Conservation (phyloP, 30 jellyfish, hydroid and myxozoan species). For the Hydra vulgaris region DNA sequence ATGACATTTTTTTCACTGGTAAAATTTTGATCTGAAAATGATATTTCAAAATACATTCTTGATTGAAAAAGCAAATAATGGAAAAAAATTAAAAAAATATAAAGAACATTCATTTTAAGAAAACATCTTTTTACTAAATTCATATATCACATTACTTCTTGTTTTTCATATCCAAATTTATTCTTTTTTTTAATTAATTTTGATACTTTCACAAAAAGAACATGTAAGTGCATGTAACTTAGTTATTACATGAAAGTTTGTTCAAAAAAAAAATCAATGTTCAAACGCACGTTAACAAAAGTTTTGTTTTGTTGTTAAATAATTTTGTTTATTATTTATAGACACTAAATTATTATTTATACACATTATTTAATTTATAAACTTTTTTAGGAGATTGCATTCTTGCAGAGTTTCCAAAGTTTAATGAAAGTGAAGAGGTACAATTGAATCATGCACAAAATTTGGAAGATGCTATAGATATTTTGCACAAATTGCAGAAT, state of each 20-base stretch:
- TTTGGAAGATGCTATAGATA: conserved; percentile 93
- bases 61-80: too few species aligned
- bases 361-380: not conserved
- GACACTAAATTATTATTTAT: not conserved
- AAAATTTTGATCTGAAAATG: too few species aligned
- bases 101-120: too few species aligned
- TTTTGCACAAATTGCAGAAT: conserved; percentile 83
- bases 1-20: too few species aligned
- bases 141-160: too few species aligned
- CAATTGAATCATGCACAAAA: conserved; percentile 67
- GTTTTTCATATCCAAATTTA: too few species aligned
- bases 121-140: too few species aligned
- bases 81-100: too few species aligned
- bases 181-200: too few species aligned
- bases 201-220: not conserved
- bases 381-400: conserved; percentile 42
- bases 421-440: conserved; percentile 48
- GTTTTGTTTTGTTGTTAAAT: not conserved
- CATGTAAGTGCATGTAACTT: not conserved
- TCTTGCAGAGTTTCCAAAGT: conserved; percentile 52
- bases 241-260: not conserved
- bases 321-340: not conserved
- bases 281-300: not conserved
- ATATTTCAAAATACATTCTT: too few species aligned
- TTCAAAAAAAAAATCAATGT: not conserved